Evolutionary conservation across 1,140 invertebrate genomes (phyloP), one percentile per base, ranked within the genome.

Genomic region (Drosophila melanogaster): DNA sequence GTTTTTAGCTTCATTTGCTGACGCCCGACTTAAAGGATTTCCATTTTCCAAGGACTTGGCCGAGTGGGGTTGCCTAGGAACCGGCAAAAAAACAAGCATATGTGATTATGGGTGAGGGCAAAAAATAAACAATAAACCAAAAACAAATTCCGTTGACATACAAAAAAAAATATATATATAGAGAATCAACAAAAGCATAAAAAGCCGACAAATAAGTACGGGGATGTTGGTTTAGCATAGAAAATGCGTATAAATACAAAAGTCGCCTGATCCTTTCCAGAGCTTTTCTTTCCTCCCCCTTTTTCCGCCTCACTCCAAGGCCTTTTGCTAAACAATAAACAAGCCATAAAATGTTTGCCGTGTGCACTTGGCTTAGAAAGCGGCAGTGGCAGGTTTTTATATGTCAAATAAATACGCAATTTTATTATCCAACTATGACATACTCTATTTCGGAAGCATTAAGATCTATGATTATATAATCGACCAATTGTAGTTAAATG

Each of bases 141-240:
- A 66, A 76, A 76, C 72, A 76, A 72, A 75, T 76, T 75, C 70
- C 83, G 38, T 35, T 78, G 69, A 62, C 83, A 66, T 76, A 87
- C 79, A 86, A 87, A 81, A 87, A 62, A 64, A 66, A 33, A 22
- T 22, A 22, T 57, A 44, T 69, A 37, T 69, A 70, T 62, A 76
- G 71, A 76, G 30, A 58, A 84, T 75, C 78, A 81, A 81, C 61
- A 87, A 86, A 72, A 74, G 65, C 75, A 83, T 79, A 79, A 87
- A 77, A 87, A 72, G 51, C 58, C 70, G 73, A 69, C 70, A 71
- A 86, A 79, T 79, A 86, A 86, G 77, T 75, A 81, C 37, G 61
- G 57, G 57, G 55, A 72, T 87, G 83, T 86, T 81, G 79, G 81
- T 71, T 87, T 87, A 87, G 65, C 81, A 87, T 87, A 87, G 57